These are phyloP conservation scores for Epiblema foenella DNA, from an alignment of 2,888 invertebrate genomes.

Conservation along the genomic window DNA sequence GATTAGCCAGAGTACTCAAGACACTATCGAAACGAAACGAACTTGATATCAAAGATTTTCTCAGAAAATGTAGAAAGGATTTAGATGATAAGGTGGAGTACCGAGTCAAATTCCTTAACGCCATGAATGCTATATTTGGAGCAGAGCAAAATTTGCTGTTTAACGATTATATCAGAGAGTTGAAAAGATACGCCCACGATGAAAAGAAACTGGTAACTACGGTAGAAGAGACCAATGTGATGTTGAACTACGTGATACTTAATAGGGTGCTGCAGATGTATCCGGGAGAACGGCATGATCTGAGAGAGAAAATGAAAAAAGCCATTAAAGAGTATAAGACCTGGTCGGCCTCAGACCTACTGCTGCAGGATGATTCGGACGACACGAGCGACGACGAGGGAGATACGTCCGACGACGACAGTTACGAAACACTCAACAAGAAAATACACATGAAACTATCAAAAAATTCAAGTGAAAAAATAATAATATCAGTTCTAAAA, in stretches of 20 bases:
- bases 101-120: background rate
- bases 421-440: no score
- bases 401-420: no score
- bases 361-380: no score
- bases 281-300: background rate
- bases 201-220: background rate
- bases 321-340: background rate
- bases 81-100: background rate
- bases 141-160: background rate
- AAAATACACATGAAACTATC: no score
- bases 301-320: constrained; percentile 1
- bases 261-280: background rate
- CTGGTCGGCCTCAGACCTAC: background rate
- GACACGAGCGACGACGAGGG: no score
- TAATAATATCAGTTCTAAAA: no score
- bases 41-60: background rate
- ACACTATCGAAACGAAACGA: background rate
- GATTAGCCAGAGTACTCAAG: background rate
- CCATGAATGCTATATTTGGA: background rate
- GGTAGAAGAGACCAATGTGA: background rate
- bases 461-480: no score
- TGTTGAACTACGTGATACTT: constrained; percentile 12
- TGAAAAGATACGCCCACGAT: background rate
- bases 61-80: background rate
- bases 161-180: background rate